Base-by-base conservation (phyloP, 2,797 vertebrate species). In the Microcaecilia unicolor region DNA sequence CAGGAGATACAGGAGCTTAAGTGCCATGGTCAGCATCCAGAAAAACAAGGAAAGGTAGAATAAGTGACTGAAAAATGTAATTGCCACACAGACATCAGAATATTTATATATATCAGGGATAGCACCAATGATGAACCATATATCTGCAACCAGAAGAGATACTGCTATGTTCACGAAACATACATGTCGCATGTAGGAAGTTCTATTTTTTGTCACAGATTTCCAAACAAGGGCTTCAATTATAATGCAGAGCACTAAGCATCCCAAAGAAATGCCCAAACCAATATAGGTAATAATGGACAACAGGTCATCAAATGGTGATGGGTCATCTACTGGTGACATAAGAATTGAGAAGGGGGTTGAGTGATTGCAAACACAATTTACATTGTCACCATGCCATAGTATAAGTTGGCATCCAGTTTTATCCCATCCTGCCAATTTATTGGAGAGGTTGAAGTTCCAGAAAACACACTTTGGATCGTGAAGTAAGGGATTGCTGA, bases 1-100 rank as follows among this genome's bases (percentile, higher is more conserved):
- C 11, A 88, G 72, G 10, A 87, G 81, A 49, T 93, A 93, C 43
- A 93, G 86, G 6, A 94, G 83, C 48, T 94, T 83, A 25, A 93
- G 82, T 9, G 84, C 91, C 20, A 89, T 81, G 2, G 80, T 84
- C 8, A 96, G 69, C 92, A 94, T 93, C 92, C 91, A 97, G 68
- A 96, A 97, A 48, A 96, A 95, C 48, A 89, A 63, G 2, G 88
- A 84, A 3, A 97, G 78, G 54, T 97, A 97, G 68, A 95, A 94
- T 25, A 93, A 78, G 41, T 97, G 91, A 27, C 81, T 77, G 19
- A 95, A 95, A 65, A 92, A 97, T 1, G 91, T 85, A 10, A 80
- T 71, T 0, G 85, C 46, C 12, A 51, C 53, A 22, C 93, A 98
- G 11, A 77, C 39, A 0, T 16, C 45, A 14, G 63, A 33, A 1